Conservation (phyloP, 2,113 vertebrate genomes). For the Recurvirostra avosetta region DNA sequence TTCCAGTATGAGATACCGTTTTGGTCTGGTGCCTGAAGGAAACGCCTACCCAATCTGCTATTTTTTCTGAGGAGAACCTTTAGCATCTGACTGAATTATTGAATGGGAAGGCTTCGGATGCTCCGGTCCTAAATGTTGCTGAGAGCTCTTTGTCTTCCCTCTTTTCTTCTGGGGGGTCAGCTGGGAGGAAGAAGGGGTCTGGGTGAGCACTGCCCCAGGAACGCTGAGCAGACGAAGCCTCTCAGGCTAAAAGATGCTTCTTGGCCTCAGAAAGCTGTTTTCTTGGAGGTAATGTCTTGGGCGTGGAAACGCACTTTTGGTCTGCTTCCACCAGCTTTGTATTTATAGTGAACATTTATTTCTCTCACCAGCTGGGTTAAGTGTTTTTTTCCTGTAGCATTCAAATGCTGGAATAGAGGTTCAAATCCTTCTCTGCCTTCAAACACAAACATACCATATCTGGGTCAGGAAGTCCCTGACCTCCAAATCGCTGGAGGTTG, state of each 20-base stretch:
- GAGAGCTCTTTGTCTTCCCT: not conserved
- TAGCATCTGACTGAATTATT: not conserved
- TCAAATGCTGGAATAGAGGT: not conserved
- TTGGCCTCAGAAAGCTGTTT: not conserved
- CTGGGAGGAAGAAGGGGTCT: not conserved
- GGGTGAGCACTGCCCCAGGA: not conserved
- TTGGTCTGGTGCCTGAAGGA: not conserved
- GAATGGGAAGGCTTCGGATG: not conserved
- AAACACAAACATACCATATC: slow-evolving; percentile 39
- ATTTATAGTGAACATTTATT: not conserved
- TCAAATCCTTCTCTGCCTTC: slow-evolving; percentile 2
- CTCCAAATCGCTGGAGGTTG: slow-evolving; percentile 25
- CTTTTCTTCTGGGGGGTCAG: not conserved
- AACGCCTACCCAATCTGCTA: not conserved
- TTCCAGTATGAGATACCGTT: not conserved
- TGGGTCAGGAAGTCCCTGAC: slow-evolving; percentile 47
- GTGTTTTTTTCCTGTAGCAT: not conserved
- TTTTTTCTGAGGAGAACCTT: not conserved
- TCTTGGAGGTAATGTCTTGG: not conserved
- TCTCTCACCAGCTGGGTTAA: not conserved
- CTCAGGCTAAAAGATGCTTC: not conserved
- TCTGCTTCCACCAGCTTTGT: slow-evolving; percentile 2
- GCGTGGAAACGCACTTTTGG: not conserved
- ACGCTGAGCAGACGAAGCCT: not conserved
- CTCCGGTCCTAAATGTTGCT: not conserved